Base-by-base conservation (phyloP, 1,140 invertebrate species). In the Sitobion miscanthi region DNA sequence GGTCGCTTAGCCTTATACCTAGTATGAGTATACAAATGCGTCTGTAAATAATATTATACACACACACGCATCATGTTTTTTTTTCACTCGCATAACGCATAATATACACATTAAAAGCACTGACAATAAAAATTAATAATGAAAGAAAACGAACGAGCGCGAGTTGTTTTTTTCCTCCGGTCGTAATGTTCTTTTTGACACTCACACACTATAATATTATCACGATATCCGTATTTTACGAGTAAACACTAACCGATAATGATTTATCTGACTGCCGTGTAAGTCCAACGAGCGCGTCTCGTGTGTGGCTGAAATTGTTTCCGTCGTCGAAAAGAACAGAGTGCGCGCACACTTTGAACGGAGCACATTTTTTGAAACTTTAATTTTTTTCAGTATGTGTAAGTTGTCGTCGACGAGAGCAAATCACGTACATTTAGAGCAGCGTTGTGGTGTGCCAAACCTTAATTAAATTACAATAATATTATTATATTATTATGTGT, bases 111-210 rank as follows among this genome's bases (percentile, higher is more conserved):
- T 87, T 47, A 87, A 47, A 87, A 45, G 42, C 25, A 20, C 42
- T 47, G 25, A 87, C 20, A 47, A 87, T 87, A 87, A 87, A 87
- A 87, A 87, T 87, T 87, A 47, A 87, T 87, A 87, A 87, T n/a
- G 85, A 17, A 87, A 87, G 85, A 49, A 87, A 87, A 87, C 45
- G 85, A 87, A 47, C 85, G 85, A 49, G 85, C 5, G 30, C 25
- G 42, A 25, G 25, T 86, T 21, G 49, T 20, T 87, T 87, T n/a
- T 86, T 45, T 45, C 45, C 49, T 3, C 42, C 35, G 35, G 85
- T 87, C 85, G 85, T 47, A 30, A 87, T 49, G 45, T 47, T 49
- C 45, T 30, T 87, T 83, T 83, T 83, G 62, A 77, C 62, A 77
- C 62, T n/a, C n/a, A 9, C 14, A n/a, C 14, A 77, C 62, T 69